Conservation (phyloP, 2,113 vertebrate genomes). For the Acanthochromis polyacanthus region DNA sequence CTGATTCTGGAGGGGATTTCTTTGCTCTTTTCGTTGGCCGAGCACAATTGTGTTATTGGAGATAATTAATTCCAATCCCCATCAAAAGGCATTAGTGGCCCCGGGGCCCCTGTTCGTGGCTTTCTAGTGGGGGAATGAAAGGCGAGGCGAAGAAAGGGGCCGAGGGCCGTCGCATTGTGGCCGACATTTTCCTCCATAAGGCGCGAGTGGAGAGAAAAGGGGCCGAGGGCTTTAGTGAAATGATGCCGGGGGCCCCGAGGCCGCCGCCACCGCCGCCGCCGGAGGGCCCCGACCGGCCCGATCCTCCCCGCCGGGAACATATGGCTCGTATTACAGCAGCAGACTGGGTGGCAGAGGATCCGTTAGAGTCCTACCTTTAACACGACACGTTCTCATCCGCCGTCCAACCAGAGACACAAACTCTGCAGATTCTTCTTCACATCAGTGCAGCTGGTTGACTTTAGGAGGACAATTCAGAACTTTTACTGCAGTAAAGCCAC, state of each 20-base stretch:
- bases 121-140: constrained; percentile 81
- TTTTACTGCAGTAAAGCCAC: too few species aligned
- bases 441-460: too few species aligned
- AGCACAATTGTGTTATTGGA: constrained; percentile 98
- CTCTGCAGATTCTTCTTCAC: too few species aligned
- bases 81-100: constrained; percentile 97
- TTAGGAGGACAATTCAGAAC: too few species aligned
- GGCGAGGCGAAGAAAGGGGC: constrained; percentile 89
- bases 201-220: constrained; percentile 57
- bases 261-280: constrained; percentile 76
- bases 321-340: constrained; percentile 84
- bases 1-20: constrained; percentile 89
- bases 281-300: constrained; percentile 72
- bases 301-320: constrained; percentile 87
- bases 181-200: constrained; percentile 68
- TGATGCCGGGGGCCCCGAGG: constrained; percentile 72
- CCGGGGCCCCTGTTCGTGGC: constrained; percentile 90
- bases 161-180: constrained; percentile 65
- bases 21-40: constrained; percentile 99
- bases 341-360: constrained; percentile 57
- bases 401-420: too few species aligned
- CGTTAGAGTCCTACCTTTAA: not conserved
- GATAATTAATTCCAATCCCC: constrained; percentile 99
- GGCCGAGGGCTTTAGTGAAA: constrained; percentile 88
- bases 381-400: too few species aligned